Percentiles rank a stretch among this genome's conserved stretches.
These are phyloP conservation scores for Strigamia crassipes DNA, from an alignment of 2,888 invertebrate genomes.

Conservation along the genomic window DNA sequence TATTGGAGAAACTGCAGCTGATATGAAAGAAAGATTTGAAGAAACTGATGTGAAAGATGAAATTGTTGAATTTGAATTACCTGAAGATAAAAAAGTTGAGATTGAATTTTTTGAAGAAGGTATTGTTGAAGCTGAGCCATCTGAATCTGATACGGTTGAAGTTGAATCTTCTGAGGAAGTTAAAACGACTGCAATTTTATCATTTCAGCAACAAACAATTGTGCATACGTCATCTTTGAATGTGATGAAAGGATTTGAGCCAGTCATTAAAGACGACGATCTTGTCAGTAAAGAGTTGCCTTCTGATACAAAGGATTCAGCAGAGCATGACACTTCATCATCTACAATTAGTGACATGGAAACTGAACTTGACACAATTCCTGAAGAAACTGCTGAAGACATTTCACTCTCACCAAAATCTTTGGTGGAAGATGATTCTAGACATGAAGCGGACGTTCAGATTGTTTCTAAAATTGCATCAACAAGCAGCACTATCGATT, in stretches of 20 bases:
- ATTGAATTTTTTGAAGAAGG: neutral
- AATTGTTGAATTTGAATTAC: neutral
- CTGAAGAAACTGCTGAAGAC: conserved; percentile 1
- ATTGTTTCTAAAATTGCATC: neutral
- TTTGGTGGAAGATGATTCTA: neutral
- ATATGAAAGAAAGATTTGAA: neutral
- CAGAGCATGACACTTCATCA: neutral
- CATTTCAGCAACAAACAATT: too few relatives aligned
- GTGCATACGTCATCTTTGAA: too few relatives aligned
- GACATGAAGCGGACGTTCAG: neutral
- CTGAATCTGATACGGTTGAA: too few relatives aligned
- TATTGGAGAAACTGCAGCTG: neutral
- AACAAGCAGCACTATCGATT: neutral
- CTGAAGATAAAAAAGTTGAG: neutral
- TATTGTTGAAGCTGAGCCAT: neutral
- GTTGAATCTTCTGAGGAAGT: too few relatives aligned
- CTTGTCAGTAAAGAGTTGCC: neutral
- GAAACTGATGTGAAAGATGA: conserved; percentile 49
- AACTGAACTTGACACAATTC: neutral
- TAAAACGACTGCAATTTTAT: too few relatives aligned
- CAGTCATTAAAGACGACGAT: too few relatives aligned
- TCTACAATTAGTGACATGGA: neutral
- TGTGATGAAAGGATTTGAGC: too few relatives aligned
- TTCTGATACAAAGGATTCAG: neutral
- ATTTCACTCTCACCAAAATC: neutral